These are phyloP conservation scores for Andrena camellia DNA, from an alignment of 2,888 invertebrate species.

Conservation along the genomic window DNA sequence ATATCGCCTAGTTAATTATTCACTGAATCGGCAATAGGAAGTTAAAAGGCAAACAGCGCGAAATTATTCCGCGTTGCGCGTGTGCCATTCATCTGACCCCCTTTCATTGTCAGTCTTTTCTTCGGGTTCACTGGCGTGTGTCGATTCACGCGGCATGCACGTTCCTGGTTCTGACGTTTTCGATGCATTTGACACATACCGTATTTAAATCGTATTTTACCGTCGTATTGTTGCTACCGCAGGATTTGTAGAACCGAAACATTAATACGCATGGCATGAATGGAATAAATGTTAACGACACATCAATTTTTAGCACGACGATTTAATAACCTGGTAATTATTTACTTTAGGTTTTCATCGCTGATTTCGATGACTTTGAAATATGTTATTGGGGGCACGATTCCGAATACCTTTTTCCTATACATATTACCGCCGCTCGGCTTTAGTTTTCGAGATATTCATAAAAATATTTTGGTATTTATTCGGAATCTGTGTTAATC, in stretches of 20 bases:
- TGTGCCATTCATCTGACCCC: conserved; percentile 55
- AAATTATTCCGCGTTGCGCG: conserved; percentile 49
- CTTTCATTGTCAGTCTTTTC: conserved; percentile 65
- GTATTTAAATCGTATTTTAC: conserved; percentile 37
- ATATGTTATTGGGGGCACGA: too few relatives aligned
- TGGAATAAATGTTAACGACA: background rate
- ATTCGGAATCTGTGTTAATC: too few relatives aligned
- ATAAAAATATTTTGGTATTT: too few relatives aligned
- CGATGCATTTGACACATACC: conserved; percentile 57
- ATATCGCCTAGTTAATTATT: conserved; percentile 3
- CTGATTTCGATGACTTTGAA: too few relatives aligned
- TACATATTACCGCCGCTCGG: too few relatives aligned
- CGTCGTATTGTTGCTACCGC: conserved; percentile 30
- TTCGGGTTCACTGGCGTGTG: conserved; percentile 62
- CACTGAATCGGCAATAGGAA: conserved; percentile 25
- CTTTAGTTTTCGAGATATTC: too few relatives aligned
- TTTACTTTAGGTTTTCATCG: too few relatives aligned
- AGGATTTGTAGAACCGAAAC: background rate
- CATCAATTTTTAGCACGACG: background rate
- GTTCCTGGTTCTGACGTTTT: conserved; percentile 57
- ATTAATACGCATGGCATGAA: background rate
- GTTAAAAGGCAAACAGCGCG: conserved; percentile 34
- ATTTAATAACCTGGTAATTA: too few relatives aligned
- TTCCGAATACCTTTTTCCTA: too few relatives aligned
- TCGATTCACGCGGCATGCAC: conserved; percentile 62